Evolutionary conservation across 2,888 invertebrate genomes (phyloP).

Genomic region (Papilio gigon): DNA sequence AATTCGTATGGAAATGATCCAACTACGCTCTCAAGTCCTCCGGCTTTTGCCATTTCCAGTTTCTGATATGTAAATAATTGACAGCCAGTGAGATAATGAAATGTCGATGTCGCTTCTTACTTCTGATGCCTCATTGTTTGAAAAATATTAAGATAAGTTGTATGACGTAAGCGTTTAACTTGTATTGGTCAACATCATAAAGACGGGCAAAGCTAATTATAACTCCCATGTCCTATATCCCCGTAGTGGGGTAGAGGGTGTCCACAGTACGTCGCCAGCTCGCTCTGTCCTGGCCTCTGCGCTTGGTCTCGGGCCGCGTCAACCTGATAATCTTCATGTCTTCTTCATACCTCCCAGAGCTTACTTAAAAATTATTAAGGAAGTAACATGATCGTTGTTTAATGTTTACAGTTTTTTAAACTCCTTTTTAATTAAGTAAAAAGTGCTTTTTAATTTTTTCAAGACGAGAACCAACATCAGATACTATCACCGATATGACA

Average conservation of each 20-base stretch:
- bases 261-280: too few relatives aligned
- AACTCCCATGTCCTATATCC: too few relatives aligned
- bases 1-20: constrained; percentile 25
- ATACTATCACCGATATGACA: background rate
- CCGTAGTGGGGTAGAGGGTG: too few relatives aligned
- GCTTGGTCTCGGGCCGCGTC: too few relatives aligned
- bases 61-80: constrained; percentile 21
- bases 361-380: too few relatives aligned
- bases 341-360: too few relatives aligned
- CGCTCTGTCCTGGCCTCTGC: too few relatives aligned
- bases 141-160: too few relatives aligned
- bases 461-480: background rate
- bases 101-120: background rate
- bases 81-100: constrained; percentile 11
- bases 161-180: too few relatives aligned
- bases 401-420: background rate
- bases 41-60: constrained; percentile 17
- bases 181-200: too few relatives aligned
- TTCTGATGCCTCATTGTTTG: background rate
- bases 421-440: background rate
- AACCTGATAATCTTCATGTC: too few relatives aligned
- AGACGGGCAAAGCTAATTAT: too few relatives aligned
- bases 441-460: background rate
- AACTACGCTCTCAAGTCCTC: background rate
- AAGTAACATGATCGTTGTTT: background rate